phyloP scores from a whole-genome alignment of 2,113 vertebrate genomes.

The Psilopogon haemacephalus region DNA sequence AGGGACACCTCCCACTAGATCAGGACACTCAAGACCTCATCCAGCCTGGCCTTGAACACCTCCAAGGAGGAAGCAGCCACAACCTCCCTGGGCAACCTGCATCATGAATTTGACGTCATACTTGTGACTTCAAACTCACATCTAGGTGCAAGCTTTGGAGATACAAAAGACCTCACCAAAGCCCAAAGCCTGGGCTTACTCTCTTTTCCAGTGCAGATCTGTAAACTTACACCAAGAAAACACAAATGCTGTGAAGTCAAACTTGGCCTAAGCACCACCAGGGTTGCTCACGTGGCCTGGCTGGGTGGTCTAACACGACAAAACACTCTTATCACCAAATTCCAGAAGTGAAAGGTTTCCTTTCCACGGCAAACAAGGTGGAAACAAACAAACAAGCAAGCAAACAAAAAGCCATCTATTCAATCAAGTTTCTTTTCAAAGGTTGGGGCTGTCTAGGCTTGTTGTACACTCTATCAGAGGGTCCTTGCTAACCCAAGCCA shows the following conservation, averaged over 20 bases:
- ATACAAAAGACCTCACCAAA: neutral
- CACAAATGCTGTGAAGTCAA: neutral
- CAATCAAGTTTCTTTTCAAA: neutral
- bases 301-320: rapidly evolving
- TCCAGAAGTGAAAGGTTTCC: neutral
- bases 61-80: too few relatives aligned
- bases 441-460: neutral
- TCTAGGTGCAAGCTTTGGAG: neutral
- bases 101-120: neutral
- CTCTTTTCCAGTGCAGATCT: neutral
- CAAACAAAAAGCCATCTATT: neutral
- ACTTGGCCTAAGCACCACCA: neutral
- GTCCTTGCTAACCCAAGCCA: too few relatives aligned
- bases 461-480: neutral
- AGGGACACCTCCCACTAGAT: too few relatives aligned
- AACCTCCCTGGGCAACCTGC: too few relatives aligned
- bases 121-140: neutral
- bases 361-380: neutral
- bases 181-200: neutral
- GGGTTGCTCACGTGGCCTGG: neutral
- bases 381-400: neutral
- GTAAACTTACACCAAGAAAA: neutral
- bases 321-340: neutral
- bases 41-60: too few relatives aligned
- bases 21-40: too few relatives aligned